Percentiles rank a stretch among this genome's conserved stretches.
Conservation (phyloP, 92 coral and sea anemone species). For the Nematostella vectensis region DNA sequence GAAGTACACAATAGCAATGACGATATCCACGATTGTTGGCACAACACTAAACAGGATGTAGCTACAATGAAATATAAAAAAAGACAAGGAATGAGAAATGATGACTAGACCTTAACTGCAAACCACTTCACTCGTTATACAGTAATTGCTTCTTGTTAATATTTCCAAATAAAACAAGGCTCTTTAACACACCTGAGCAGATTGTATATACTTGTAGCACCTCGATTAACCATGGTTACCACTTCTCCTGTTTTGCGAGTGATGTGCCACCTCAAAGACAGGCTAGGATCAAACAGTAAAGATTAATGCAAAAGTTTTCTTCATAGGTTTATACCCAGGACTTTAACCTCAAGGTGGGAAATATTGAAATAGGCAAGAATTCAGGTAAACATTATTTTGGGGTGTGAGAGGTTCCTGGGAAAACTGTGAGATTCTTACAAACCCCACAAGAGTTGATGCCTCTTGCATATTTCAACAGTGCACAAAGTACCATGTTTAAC, state of each 20-base stretch:
- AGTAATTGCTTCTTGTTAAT: too few relatives aligned
- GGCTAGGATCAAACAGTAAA: conserved; percentile 47
- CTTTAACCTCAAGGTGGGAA: too few relatives aligned
- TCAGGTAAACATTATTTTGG: too few relatives aligned
- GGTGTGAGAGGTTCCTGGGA: too few relatives aligned
- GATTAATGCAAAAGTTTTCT: too few relatives aligned
- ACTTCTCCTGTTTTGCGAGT: conserved; percentile 95
- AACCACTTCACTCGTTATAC: too few relatives aligned
- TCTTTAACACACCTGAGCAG: conserved; percentile 58
- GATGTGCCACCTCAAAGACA: conserved; percentile 93
- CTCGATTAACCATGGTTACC: conserved; percentile 91
- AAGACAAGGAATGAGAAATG: not conserved
- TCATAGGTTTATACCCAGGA: too few relatives aligned
- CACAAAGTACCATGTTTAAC: too few relatives aligned
- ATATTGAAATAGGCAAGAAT: too few relatives aligned
- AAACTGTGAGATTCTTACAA: too few relatives aligned
- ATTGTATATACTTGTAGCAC: conserved; percentile 85
- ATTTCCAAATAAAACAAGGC: not conserved
- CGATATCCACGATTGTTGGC: conserved; percentile 82
- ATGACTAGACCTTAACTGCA: not conserved
- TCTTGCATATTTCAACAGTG: too few relatives aligned
- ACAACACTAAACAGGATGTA: conserved; percentile 79
- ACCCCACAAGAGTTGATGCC: too few relatives aligned
- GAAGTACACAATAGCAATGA: conserved; percentile 84
- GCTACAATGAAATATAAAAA: conserved; percentile 23